A percentile compares a stretch with the other conserved stretches of the same genome.
phyloP scores from a whole-genome alignment of 2,797 vertebrate species.

The Myotis myotis region DNA sequence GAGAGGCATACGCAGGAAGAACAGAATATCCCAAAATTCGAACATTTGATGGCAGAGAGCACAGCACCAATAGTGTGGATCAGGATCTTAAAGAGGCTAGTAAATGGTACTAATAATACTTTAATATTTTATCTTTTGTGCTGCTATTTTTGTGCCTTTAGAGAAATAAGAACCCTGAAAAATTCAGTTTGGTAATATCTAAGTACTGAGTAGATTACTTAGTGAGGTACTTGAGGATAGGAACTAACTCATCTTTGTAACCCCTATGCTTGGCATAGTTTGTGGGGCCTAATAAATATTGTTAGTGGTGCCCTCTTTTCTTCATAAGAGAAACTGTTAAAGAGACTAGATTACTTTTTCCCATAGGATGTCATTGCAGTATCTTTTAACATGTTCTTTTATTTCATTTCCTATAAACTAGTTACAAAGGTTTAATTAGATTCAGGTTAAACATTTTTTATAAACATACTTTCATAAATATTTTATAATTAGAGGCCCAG shows the following conservation, averaged over 20 bases:
- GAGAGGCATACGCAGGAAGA: conserved; percentile 85
- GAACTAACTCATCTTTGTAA: conserved; percentile 25
- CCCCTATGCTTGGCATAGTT: not conserved
- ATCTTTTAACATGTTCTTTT: conserved; percentile 29
- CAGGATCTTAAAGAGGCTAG: conserved; percentile 87
- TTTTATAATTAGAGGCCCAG: not conserved
- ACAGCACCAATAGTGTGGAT: conserved; percentile 91
- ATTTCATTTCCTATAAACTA: conserved; percentile 8
- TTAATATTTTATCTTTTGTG: not conserved
- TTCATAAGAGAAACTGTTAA: not conserved
- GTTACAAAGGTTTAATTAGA: conserved; percentile 41
- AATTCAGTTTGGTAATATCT: conserved; percentile 22
- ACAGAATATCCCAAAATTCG: conserved; percentile 88
- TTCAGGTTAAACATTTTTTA: conserved; percentile 53
- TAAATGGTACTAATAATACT: conserved; percentile 83
- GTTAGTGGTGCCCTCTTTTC: not conserved
- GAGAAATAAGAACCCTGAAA: conserved; percentile 26
- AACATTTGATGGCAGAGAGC: conserved; percentile 87
- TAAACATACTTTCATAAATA: conserved; percentile 35
- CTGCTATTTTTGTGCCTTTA: conserved; percentile 14
- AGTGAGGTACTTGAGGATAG: conserved; percentile 2
- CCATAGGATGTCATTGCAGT: conserved; percentile 9
- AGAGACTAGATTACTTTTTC: conserved; percentile 12
- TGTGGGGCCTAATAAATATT: not conserved
- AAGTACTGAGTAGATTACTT: conserved; percentile 4